Evolutionary conservation across 30 jellyfish, hydroid and myxozoan genomes (phyloP).

Genomic region (Aurelia coerulea): DNA sequence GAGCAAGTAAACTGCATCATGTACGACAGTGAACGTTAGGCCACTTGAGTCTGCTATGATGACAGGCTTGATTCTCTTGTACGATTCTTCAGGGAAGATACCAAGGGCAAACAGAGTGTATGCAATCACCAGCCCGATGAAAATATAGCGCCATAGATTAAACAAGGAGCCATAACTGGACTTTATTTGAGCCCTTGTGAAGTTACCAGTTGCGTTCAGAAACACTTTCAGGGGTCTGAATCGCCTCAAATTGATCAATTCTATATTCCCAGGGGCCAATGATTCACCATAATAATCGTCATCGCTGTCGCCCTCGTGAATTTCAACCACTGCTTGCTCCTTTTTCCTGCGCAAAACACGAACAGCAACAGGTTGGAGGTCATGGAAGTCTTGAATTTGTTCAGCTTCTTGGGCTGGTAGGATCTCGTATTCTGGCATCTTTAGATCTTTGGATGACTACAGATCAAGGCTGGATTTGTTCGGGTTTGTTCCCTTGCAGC

Average conservation of each 20-base stretch:
- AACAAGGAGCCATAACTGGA: slow-evolving; percentile 10
- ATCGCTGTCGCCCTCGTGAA: slow-evolving; percentile 1
- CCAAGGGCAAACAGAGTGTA: slow-evolving; percentile 33
- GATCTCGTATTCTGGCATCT: background rate
- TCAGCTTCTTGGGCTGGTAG: background rate
- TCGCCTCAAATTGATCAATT: slow-evolving; percentile 7
- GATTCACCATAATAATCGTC: slow-evolving; percentile 14
- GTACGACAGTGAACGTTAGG: slow-evolving; percentile 44
- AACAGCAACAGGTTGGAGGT: background rate
- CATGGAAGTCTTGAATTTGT: background rate
- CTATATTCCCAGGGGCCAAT: slow-evolving; percentile 25
- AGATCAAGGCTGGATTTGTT: too few relatives aligned
- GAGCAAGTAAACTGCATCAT: slow-evolving; percentile 53
- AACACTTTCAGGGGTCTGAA: background rate
- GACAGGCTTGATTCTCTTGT: slow-evolving; percentile 10
- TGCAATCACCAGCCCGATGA: slow-evolving; percentile 5
- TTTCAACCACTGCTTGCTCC: slow-evolving; percentile 2
- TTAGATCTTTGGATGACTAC: too few relatives aligned
- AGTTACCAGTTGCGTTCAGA: slow-evolving; percentile 31
- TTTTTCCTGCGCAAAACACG: background rate
- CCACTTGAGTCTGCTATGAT: slow-evolving; percentile 5
- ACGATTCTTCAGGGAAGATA: background rate
- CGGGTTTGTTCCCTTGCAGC: too few relatives aligned
- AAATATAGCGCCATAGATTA: background rate
- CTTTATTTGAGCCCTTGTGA: slow-evolving; percentile 27